These are phyloP conservation scores for Lasioglossum malachurum DNA, from an alignment of 2,888 invertebrate genomes.

Conservation along the genomic window DNA sequence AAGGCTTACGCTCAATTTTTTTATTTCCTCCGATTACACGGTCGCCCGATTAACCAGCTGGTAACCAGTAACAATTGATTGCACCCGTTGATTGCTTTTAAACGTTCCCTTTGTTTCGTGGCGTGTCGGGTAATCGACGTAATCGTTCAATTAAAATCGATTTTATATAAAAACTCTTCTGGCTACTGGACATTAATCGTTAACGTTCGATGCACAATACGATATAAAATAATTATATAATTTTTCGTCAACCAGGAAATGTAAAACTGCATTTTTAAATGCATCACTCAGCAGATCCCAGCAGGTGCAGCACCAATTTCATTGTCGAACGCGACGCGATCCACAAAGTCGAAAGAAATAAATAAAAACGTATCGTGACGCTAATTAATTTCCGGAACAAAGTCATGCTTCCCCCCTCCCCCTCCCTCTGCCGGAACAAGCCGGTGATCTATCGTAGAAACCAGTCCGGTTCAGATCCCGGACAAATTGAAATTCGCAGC, in stretches of 20 bases:
- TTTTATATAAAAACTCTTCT: not conserved
- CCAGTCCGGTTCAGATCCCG: not conserved
- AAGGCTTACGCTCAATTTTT: not conserved
- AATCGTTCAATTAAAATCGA: not conserved
- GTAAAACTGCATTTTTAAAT: too few relatives aligned
- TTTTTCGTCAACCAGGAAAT: too few relatives aligned
- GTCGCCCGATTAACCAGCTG: not conserved
- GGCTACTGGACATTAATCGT: too few relatives aligned
- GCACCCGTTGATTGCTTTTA: not conserved
- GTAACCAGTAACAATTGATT: conserved; percentile 3
- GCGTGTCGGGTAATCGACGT: not conserved
- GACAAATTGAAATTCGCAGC: not conserved
- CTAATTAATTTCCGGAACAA: not conserved
- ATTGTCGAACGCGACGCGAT: not conserved
- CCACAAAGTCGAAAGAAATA: not conserved
- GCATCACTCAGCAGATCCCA: not conserved
- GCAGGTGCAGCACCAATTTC: too few relatives aligned
- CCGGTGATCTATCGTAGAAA: not conserved
- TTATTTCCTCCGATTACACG: conserved; percentile 3
- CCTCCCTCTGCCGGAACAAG: too few relatives aligned
- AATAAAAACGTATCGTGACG: not conserved
- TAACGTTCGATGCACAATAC: too few relatives aligned
- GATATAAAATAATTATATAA: too few relatives aligned
- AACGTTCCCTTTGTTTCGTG: not conserved
- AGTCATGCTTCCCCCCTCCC: too few relatives aligned